Conservation (phyloP, 2,888 invertebrate species). For the Malthinus seriepunctatus region DNA sequence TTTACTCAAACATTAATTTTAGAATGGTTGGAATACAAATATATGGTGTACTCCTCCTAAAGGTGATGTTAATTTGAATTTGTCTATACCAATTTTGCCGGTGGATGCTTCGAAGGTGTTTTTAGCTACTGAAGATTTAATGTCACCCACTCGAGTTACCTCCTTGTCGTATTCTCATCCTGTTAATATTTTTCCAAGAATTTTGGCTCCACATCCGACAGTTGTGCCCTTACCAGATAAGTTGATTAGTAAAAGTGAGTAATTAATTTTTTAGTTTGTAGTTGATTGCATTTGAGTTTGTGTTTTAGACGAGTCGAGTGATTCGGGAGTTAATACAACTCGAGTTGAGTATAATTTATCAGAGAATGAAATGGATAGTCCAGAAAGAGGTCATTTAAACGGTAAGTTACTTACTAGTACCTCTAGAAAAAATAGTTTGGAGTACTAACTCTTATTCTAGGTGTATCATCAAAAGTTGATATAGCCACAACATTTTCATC, state of each 20-base stretch:
- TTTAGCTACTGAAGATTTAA: constrained; percentile 44
- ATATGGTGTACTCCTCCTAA: constrained; percentile 31
- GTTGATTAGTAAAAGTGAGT: constrained; percentile 47
- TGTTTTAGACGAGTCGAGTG: constrained; percentile 45
- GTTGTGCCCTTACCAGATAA: constrained; percentile 54
- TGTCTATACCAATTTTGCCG: constrained; percentile 49
- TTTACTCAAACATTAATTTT: constrained; percentile 1
- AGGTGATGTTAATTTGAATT: constrained; percentile 33
- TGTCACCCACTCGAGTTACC: constrained; percentile 49
- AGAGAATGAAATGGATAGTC: constrained; percentile 3
- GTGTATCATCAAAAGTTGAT: constrained; percentile 4
- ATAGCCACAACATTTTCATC: constrained; percentile 15
- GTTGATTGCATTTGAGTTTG: not conserved
- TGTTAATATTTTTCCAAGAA: constrained; percentile 35
- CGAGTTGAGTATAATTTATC: constrained; percentile 20
- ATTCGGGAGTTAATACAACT: constrained; percentile 45
- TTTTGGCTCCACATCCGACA: constrained; percentile 49
- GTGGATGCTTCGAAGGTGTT: constrained; percentile 46
- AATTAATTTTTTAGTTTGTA: not conserved
- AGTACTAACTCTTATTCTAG: not conserved
- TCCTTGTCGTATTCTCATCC: constrained; percentile 41
- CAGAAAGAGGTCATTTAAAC: constrained; percentile 6
- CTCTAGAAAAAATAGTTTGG: not conserved
- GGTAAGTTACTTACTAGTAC: constrained; percentile 7
- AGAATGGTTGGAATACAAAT: constrained; percentile 9